These are phyloP conservation scores for Bellardia bayeri DNA, from an alignment of 2,888 invertebrate genomes.

Conservation along the genomic window DNA sequence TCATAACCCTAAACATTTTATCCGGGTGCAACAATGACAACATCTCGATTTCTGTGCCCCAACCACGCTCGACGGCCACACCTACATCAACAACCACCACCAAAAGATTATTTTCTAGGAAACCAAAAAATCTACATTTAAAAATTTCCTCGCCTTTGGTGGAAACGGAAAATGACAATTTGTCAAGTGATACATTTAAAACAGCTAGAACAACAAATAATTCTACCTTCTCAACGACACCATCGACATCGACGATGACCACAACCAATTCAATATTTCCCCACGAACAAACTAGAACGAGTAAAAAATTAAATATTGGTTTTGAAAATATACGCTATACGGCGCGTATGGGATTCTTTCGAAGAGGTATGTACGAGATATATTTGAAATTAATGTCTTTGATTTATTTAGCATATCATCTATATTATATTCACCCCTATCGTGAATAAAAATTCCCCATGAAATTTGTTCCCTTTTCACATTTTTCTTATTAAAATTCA, in stretches of 20 bases:
- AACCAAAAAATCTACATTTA: constrained; percentile 66
- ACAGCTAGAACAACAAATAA: constrained; percentile 59
- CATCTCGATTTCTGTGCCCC: constrained; percentile 10
- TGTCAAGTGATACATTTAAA: constrained; percentile 41
- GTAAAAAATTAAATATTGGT: constrained; percentile 80
- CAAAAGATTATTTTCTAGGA: constrained; percentile 58
- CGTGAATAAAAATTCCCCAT: too few species aligned
- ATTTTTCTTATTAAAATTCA: too few species aligned
- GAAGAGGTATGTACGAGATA: constrained; percentile 78
- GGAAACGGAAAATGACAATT: constrained; percentile 54
- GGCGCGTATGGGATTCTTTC: constrained; percentile 80
- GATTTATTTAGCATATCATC: neutral
- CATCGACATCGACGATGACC: constrained; percentile 58
- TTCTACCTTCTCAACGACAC: constrained; percentile 74
- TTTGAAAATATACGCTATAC: constrained; percentile 81
- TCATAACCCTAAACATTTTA: constrained; percentile 62
- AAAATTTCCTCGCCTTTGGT: constrained; percentile 55
- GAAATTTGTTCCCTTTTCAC: too few species aligned
- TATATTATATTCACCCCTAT: too few species aligned
- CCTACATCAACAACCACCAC: constrained; percentile 47
- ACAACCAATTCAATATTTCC: constrained; percentile 74
- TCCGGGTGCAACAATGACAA: constrained; percentile 54
- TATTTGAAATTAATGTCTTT: neutral
- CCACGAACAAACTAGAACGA: constrained; percentile 78
- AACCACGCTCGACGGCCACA: constrained; percentile 1